Base-by-base conservation (phyloP, 1,140 invertebrate species). In the Atta texana region DNA sequence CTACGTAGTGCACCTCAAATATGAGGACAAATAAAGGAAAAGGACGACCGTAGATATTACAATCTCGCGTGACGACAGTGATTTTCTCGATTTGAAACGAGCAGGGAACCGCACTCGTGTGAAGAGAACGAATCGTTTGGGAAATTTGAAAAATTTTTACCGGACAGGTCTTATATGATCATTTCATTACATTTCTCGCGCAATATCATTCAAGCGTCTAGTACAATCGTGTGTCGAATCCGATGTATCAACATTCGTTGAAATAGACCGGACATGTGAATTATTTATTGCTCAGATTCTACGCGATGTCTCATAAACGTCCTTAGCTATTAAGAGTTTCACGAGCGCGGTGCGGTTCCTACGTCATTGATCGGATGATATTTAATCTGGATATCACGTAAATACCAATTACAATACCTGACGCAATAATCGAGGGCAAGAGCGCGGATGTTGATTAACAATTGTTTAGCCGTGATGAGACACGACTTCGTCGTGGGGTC, bases 1-100 rank as follows among this genome's bases (percentile, higher is more conserved):
- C 55, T 92, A 90, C 64, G 91, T 93, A 64, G 85, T 93, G 14
- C 88, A 93, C 6, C 63, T 94, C 7, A 85, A 90, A 18, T 86
- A 86, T 39, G 82, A 87, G 69, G 82, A 84, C 34, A 80, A 66
- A 24, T 89, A 85, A 77, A 71, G n/a, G 64, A 71, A 21, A 51
- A 34, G 18, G 14, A 34, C 24, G 21, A 0, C 18, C 14, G 24
- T 8, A 31, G 51, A 51, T 28, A 10, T 55, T 53, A 51, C n/a
- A 24, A 64, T 18, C 0, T 64, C 21, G 10, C 31, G n/a, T 3
- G 53, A 53, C 6, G 31, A 85, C 16, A 53, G 24, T 51, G n/a
- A 49, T 6, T 63, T 49, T 59, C 5, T 71, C 16, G 7, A 18
- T 55, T 74, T 24, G 12, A 18, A 51, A 78, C 4, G 69, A 63